These are phyloP conservation scores for Ictalurus furcatus DNA, from an alignment of 2,113 vertebrate genomes.

Conservation along the genomic window DNA sequence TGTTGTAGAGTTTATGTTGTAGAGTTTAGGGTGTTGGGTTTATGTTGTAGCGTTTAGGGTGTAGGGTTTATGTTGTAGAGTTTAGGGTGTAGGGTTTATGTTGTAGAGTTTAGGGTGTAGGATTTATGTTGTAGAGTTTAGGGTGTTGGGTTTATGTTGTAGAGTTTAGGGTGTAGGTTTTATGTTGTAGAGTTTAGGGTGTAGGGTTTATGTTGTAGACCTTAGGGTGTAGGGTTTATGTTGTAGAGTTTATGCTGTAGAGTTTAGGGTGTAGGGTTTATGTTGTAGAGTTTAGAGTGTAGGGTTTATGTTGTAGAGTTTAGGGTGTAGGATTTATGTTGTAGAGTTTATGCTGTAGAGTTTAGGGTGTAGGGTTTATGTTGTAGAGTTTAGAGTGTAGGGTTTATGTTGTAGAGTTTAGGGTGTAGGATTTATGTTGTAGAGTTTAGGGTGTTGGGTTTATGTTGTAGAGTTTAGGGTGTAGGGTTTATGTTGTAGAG, in stretches of 20 bases:
- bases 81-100: background rate
- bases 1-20: background rate
- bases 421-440: no score
- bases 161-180: background rate
- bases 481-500: no score
- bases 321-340: no score
- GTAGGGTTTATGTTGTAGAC: background rate
- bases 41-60: background rate
- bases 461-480: no score
- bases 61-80: no score
- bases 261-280: background rate
- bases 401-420: background rate
- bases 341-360: no score
- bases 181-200: background rate
- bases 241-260: no score
- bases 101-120: background rate
- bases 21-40: background rate
- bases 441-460: no score
- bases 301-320: no score
- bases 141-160: background rate
- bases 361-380: background rate
- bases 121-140: background rate
- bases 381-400: background rate
- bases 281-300: no score
- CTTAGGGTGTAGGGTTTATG: background rate